These are phyloP conservation scores for Auanema sp. DNA, from an alignment of 2,888 invertebrate species.

Conservation along the genomic window DNA sequence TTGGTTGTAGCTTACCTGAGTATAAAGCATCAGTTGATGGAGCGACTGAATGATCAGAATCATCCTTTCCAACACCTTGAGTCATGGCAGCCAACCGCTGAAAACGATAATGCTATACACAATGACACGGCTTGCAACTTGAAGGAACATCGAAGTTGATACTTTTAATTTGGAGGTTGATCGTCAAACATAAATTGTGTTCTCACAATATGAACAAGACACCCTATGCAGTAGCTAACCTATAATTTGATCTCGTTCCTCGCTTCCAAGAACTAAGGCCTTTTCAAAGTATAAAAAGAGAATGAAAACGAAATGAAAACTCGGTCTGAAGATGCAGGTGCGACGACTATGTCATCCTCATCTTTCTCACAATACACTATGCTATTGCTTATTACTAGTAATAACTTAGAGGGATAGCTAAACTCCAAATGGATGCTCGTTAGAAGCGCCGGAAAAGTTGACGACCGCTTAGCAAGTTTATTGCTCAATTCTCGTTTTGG, in stretches of 20 bases:
- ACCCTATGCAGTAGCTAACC: too few relatives aligned
- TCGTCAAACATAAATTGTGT: not conserved
- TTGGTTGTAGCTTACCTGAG: constrained; percentile 24
- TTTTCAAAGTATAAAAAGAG: not conserved
- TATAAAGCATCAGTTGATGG: constrained; percentile 39
- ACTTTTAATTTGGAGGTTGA: too few relatives aligned
- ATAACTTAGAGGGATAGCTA: not conserved
- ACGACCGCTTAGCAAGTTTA: too few relatives aligned
- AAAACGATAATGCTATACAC: too few relatives aligned
- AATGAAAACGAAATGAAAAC: not conserved
- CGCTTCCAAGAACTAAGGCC: not conserved
- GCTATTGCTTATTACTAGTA: not conserved
- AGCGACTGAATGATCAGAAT: constrained; percentile 30
- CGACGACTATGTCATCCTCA: not conserved
- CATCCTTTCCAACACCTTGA: constrained; percentile 51
- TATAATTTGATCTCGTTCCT: too few relatives aligned
- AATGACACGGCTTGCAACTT: too few relatives aligned
- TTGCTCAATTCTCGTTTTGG: too few relatives aligned
- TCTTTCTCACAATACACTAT: not conserved
- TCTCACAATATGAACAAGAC: constrained; percentile 1
- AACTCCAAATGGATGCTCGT: not conserved
- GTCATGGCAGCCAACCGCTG: constrained; percentile 56
- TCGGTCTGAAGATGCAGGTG: not conserved
- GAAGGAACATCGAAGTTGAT: too few relatives aligned
- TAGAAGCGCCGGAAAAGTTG: too few relatives aligned